phyloP scores from a whole-genome alignment of 2,113 vertebrate species.

The Monopterus albus region DNA sequence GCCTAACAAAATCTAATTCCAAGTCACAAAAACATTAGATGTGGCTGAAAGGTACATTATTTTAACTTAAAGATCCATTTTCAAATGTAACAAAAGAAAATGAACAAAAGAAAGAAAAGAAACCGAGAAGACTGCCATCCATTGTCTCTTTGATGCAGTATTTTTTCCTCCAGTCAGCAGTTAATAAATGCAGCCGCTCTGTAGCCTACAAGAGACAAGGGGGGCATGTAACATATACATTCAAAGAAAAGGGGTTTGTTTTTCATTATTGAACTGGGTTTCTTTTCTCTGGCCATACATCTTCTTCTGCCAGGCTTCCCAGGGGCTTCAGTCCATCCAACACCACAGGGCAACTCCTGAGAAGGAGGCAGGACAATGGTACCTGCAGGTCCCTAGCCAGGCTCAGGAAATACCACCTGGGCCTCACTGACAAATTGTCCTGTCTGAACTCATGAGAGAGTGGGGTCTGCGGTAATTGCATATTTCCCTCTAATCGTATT shows the following conservation, averaged over 20 bases:
- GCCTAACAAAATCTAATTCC: not conserved
- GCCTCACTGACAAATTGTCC: slow-evolving; percentile 84
- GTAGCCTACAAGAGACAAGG: slow-evolving; percentile 2
- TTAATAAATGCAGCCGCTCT: slow-evolving; percentile 37
- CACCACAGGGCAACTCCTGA: slow-evolving; percentile 57
- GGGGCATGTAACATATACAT: slow-evolving; percentile 22
- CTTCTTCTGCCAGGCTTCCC: slow-evolving; percentile 68
- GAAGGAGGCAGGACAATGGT: slow-evolving; percentile 70
- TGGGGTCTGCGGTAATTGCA: slow-evolving; percentile 80
- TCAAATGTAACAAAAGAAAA: not conserved
- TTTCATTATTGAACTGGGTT: slow-evolving; percentile 69
- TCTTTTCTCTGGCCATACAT: slow-evolving; percentile 64
- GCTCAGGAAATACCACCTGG: slow-evolving; percentile 78
- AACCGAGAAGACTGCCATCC: not conserved
- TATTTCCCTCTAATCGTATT: slow-evolving; percentile 86
- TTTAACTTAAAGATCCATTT: slow-evolving; percentile 3
- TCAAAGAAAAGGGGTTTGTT: slow-evolving; percentile 57
- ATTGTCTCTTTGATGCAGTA: not conserved
- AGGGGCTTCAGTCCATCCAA: slow-evolving; percentile 57
- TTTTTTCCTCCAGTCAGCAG: slow-evolving; percentile 16
- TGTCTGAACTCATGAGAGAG: slow-evolving; percentile 80
- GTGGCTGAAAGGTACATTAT: not conserved
- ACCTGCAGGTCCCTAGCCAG: slow-evolving; percentile 74
- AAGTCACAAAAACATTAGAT: not conserved
- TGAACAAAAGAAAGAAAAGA: not conserved